phyloP scores from a whole-genome alignment of 2,113 vertebrate species.

The Lycaon pictus region DNA sequence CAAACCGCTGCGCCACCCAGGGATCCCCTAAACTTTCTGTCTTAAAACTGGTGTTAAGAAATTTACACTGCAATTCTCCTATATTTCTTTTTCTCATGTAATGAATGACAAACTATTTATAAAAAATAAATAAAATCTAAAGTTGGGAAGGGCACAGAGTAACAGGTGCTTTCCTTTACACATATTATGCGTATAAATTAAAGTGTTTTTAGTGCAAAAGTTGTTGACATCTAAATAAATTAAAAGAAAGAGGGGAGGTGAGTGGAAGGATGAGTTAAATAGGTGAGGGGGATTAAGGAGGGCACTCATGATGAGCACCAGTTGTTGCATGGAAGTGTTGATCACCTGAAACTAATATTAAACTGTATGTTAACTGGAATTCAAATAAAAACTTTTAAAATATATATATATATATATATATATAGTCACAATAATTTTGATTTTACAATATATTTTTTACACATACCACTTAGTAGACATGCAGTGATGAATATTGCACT shows the following conservation, averaged over 20 bases:
- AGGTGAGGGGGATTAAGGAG: neutral
- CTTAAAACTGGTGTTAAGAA: neutral
- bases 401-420: neutral
- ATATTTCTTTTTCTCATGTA: neutral
- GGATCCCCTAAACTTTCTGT: neutral
- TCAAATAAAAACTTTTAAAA: neutral
- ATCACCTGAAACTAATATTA: neutral
- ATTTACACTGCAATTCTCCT: neutral
- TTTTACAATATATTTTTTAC: neutral
- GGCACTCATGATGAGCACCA: neutral
- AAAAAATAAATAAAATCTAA: neutral
- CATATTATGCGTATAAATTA: neutral
- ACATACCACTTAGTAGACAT: neutral
- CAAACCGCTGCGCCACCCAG: too few species aligned
- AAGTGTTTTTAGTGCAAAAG: neutral
- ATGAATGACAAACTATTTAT: neutral
- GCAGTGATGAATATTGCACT: neutral
- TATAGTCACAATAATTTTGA: neutral
- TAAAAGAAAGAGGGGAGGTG: neutral
- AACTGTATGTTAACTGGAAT: neutral
- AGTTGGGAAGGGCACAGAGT: neutral
- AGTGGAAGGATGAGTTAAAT: neutral
- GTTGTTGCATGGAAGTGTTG: neutral
- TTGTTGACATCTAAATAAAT: neutral
- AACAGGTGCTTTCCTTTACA: neutral